Evolutionary conservation across 2,113 vertebrate genomes (phyloP).

Genomic region (Phasianus colchicus): DNA sequence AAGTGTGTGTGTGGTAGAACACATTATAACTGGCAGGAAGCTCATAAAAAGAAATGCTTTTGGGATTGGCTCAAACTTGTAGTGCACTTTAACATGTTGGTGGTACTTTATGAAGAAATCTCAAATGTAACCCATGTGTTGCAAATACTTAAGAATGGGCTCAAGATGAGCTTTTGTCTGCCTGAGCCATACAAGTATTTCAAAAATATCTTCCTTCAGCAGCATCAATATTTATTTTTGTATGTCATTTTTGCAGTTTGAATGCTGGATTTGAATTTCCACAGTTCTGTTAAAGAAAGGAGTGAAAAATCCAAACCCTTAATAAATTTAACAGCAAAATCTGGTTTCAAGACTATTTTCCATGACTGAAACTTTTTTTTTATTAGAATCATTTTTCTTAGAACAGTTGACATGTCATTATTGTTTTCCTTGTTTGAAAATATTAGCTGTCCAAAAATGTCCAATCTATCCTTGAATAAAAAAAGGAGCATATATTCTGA

Average conservation of each 20-base stretch:
- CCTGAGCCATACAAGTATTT: neutral
- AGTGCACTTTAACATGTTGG: slow-evolving; percentile 10
- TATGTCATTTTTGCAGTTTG: slow-evolving; percentile 39
- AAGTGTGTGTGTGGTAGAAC: slow-evolving; percentile 6
- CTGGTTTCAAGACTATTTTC: slow-evolving; percentile 49
- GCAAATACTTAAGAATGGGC: slow-evolving; percentile 43
- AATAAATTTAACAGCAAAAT: slow-evolving; percentile 43
- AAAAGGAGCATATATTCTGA: neutral
- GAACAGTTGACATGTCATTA: slow-evolving; percentile 32
- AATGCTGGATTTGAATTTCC: slow-evolving; percentile 27
- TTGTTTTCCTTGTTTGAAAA: slow-evolving; percentile 40
- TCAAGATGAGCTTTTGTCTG: slow-evolving; percentile 52
- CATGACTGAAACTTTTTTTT: slow-evolving; percentile 30
- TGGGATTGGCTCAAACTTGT: slow-evolving; percentile 13
- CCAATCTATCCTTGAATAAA: slow-evolving; percentile 17
- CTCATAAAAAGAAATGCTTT: slow-evolving; percentile 65
- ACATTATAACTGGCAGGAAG: slow-evolving; percentile 48
- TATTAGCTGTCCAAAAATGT: slow-evolving; percentile 13
- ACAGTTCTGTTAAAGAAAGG: neutral
- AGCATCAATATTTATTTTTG: slow-evolving; percentile 60
- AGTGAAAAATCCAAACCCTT: neutral
- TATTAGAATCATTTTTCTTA: slow-evolving; percentile 21
- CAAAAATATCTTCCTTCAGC: slow-evolving; percentile 36
- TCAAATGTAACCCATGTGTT: slow-evolving; percentile 70
- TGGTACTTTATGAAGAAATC: slow-evolving; percentile 49